A percentile compares a stretch with the other conserved stretches of the same genome.
Evolutionary conservation across 2,113 vertebrate genomes (phyloP).

Genomic region (Deroptyus accipitrinus): DNA sequence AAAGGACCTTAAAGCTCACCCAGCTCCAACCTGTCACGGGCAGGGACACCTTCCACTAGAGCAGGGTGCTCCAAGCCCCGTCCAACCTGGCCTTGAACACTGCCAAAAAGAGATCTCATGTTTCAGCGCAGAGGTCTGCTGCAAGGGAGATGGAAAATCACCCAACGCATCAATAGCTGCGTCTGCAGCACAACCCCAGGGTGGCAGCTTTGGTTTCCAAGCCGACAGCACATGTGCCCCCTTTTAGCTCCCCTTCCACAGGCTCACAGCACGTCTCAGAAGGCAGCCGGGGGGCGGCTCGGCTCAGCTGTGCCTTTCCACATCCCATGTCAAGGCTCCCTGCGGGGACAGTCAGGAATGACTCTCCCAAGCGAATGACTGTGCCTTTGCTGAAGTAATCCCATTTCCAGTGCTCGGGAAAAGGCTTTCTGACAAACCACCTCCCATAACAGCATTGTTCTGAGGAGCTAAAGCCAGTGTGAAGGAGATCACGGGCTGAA

Average conservation of each 20-base stretch:
- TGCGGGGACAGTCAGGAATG: fast-evolving
- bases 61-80: not conserved
- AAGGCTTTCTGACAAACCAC: not conserved
- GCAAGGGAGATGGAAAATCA: not conserved
- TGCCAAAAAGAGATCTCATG: not conserved
- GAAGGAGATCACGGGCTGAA: not conserved
- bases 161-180: not conserved
- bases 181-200: not conserved
- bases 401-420: not conserved
- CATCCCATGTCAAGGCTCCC: not conserved
- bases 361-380: not conserved
- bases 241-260: not conserved
- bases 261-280: not conserved
- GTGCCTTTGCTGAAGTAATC: not conserved
- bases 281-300: not conserved
- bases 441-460: not conserved
- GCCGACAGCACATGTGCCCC: not conserved
- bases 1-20: not conserved
- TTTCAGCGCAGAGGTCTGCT: fast-evolving
- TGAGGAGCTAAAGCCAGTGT: not conserved
- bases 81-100: not conserved
- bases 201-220: not conserved
- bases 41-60: not conserved
- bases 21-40: not conserved
- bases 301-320: not conserved